Percentiles rank a stretch among this genome's conserved stretches.
phyloP scores from a whole-genome alignment of 2,113 vertebrate genomes.

The Gavia stellata region DNA sequence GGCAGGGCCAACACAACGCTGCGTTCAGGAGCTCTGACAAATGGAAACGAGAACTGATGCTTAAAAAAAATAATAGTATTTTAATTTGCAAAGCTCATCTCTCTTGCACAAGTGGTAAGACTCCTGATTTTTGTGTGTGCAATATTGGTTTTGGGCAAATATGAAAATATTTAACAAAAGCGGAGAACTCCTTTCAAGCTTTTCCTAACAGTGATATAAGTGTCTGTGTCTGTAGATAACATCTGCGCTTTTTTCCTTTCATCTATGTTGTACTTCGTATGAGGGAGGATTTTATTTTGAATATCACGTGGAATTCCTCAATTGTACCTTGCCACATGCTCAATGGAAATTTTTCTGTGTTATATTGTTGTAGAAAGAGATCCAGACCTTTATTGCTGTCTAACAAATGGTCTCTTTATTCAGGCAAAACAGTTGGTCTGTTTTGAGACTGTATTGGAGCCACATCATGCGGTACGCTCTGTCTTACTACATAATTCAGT shows the following conservation, averaged over 20 bases:
- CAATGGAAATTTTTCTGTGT: not conserved
- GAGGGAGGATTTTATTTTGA: not conserved
- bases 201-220: not conserved
- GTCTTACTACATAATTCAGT: not conserved
- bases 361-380: not conserved
- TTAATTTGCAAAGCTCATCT: not conserved
- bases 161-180: not conserved
- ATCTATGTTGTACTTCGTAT: not conserved
- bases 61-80: not conserved
- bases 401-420: not conserved
- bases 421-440: not conserved
- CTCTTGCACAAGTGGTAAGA: not conserved
- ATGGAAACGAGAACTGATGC: not conserved
- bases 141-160: not conserved
- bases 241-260: not conserved
- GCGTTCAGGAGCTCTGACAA: not conserved
- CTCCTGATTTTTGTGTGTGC: not conserved
- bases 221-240: not conserved
- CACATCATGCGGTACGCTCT: not conserved
- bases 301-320: not conserved
- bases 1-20: rapidly evolving
- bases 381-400: not conserved
- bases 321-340: not conserved
- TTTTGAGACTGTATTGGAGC: not conserved
- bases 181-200: not conserved